phyloP scores from a whole-genome alignment of 2,797 vertebrate genomes.

The Lateolabrax maculatus region DNA sequence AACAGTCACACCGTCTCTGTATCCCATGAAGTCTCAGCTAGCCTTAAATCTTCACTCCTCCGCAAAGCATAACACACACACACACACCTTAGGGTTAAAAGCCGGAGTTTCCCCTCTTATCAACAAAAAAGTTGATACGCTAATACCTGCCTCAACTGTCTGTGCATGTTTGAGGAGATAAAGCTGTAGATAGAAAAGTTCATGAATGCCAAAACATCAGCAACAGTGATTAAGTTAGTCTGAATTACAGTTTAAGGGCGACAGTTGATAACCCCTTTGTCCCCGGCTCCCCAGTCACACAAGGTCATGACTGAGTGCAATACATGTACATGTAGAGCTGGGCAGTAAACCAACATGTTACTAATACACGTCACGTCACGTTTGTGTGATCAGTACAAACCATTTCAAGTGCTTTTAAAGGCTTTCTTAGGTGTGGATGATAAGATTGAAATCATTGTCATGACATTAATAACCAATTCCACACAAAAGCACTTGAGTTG shows the following conservation, averaged over 20 bases:
- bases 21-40: conserved; percentile 17
- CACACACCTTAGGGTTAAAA: conserved; percentile 44
- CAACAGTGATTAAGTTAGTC: conserved; percentile 38
- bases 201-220: conserved; percentile 48
- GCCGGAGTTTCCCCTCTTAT: conserved; percentile 7
- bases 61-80: conserved; percentile 19
- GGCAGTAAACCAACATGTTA: conserved; percentile 11
- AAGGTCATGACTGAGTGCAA: conserved; percentile 30
- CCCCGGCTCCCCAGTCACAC: conserved; percentile 20
- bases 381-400: background rate
- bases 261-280: conserved; percentile 40
- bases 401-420: background rate
- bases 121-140: too few relatives aligned
- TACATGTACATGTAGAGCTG: conserved; percentile 1
- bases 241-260: conserved; percentile 1
- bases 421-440: background rate
- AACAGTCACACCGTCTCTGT: conserved; percentile 17
- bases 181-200: conserved; percentile 54
- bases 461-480: background rate
- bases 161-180: conserved; percentile 49
- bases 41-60: conserved; percentile 51
- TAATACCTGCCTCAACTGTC: conserved; percentile 29
- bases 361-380: conserved; percentile 1
- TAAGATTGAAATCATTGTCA: background rate
- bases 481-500: too few relatives aligned